These are phyloP conservation scores for Chascanopsetta lugubris DNA, from an alignment of 2,113 vertebrate species.

Conservation along the genomic window DNA sequence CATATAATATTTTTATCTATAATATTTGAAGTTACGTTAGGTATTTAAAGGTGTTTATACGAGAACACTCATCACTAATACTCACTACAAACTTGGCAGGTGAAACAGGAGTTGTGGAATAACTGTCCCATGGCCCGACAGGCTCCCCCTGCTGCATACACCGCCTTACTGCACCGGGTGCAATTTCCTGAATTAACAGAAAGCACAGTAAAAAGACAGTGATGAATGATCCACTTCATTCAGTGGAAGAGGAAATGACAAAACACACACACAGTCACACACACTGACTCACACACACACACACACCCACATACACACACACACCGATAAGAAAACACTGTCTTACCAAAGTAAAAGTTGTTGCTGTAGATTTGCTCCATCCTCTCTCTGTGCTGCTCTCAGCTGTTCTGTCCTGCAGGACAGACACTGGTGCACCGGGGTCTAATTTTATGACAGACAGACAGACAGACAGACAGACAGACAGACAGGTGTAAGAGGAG, in stretches of 20 bases:
- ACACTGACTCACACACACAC: too few relatives aligned
- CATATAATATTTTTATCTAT: background rate
- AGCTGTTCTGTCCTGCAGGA: constrained; percentile 30
- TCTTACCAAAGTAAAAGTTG: constrained; percentile 59
- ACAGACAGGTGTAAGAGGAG: constrained; percentile 71
- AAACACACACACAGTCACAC: constrained; percentile 6
- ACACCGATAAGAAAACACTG: background rate
- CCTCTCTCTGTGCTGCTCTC: constrained; percentile 18
- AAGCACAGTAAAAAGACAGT: background rate
- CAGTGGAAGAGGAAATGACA: background rate
- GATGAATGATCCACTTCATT: background rate
- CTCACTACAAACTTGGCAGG: constrained; percentile 68
- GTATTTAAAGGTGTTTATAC: too few relatives aligned
- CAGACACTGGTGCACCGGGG: constrained; percentile 3
- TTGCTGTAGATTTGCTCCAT: constrained; percentile 40
- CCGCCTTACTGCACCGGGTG: constrained; percentile 42
- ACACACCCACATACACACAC: too few relatives aligned
- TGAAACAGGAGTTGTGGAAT: constrained; percentile 70
- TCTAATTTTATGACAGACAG: constrained; percentile 70
- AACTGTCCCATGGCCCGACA: constrained; percentile 65
- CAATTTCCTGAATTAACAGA: constrained; percentile 56
- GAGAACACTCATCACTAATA: too few relatives aligned
- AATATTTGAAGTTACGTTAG: background rate
- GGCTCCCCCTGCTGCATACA: constrained; percentile 39
- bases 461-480: too few relatives aligned